Conservation (phyloP, 2,797 vertebrate genomes). For the Glyptemys insculpta region DNA sequence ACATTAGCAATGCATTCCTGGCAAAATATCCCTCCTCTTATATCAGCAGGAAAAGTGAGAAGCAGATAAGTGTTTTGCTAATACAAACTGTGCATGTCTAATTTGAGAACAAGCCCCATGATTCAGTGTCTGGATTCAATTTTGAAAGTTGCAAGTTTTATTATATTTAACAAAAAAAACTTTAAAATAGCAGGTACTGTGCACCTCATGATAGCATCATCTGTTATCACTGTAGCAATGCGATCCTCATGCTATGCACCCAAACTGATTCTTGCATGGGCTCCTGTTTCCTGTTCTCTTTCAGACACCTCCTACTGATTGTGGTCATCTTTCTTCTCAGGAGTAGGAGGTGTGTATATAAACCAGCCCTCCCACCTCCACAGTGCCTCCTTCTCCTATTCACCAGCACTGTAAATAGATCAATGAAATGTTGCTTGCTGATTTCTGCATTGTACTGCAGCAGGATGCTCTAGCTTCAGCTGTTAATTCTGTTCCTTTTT, state of each 20-base stretch:
- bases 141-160: background rate
- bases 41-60: background rate
- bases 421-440: slow-evolving; percentile 14
- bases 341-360: background rate
- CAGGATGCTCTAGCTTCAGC: slow-evolving; percentile 25
- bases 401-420: background rate
- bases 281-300: background rate
- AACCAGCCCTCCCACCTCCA: background rate
- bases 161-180: background rate
- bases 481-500: slow-evolving; percentile 52
- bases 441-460: background rate
- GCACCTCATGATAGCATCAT: background rate
- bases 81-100: background rate
- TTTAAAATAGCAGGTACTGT: background rate
- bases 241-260: background rate
- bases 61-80: background rate
- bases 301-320: background rate
- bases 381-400: background rate
- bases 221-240: background rate
- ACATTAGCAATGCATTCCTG: slow-evolving; percentile 21
- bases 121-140: background rate
- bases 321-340: background rate
- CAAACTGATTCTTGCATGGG: background rate
- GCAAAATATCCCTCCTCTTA: background rate
- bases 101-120: background rate